Base-by-base conservation (phyloP, 2,888 invertebrate genomes). In the Ganaspis brasiliensis region DNA sequence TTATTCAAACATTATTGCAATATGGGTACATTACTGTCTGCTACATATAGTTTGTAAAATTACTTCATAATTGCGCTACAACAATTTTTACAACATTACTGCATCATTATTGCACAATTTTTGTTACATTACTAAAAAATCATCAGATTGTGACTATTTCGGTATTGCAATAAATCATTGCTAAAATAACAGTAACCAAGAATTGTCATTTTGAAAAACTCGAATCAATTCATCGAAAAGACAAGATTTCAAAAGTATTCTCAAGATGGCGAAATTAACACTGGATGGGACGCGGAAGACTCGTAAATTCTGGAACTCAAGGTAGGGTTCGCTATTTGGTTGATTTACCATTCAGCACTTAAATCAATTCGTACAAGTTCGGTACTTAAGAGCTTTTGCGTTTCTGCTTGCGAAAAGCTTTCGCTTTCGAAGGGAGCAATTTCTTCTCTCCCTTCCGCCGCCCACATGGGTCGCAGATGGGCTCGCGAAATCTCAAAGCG, bases 311-410 rank as follows among this genome's bases (percentile, higher is more conserved):
- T 81, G 78, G 74, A 83, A 79, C 80, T 81, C 84, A 79, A 83
- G 84, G 84, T 85, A 85, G 84, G 83, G 81, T 75, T 78, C 82
- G 85, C 88, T 84, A 79, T 88, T 88, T 86, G 88, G 89, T 90
- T 91, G 91, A 91, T 91, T 91, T 91, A 91, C 90, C 90, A 91
- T 91, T 91, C 91, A 90, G 90, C 90, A 89, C 89, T 91, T 91
- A 91, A 91, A 91, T 91, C 91, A 91, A 91, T 91, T 91, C 90
- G 89, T 87, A 90, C 89, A 91, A 91, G 91, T 91, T 91, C 88
- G 89, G 90, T 91, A 89, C 91, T 91, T 91, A 91, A 90, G 89
- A 88, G 90, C 88, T 88, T 87, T 86, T 82, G 89, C 88, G 89
- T 89, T 89, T 76, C 73, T 77, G 72, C 57, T 57, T 59, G 73